Evolutionary conservation across 2,888 invertebrate species (phyloP).

Genomic region (Blera fallax): DNA sequence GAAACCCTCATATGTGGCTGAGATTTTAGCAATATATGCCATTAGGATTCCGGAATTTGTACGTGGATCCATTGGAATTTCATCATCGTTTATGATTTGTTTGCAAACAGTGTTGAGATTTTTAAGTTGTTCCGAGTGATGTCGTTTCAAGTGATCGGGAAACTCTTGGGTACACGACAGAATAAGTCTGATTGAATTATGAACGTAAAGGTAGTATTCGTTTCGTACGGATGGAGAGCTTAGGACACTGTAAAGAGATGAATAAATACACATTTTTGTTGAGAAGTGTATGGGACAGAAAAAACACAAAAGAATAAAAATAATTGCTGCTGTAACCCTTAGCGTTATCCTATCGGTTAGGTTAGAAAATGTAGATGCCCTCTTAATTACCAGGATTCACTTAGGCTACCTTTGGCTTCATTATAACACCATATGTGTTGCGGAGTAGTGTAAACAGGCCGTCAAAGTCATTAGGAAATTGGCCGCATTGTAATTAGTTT

Average conservation of each 20-base stretch:
- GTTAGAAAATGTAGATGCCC: no score
- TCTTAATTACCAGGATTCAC: no score
- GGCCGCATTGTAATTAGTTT: no score
- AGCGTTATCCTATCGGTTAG: no score
- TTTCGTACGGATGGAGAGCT: conserved; percentile 80
- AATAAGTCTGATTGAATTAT: conserved; percentile 81
- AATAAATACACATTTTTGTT: background rate
- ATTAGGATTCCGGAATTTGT: conserved; percentile 85
- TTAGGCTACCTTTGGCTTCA: no score
- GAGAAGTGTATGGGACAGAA: no score
- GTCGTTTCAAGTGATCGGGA: conserved; percentile 76
- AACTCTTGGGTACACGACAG: conserved; percentile 81
- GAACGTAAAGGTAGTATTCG: conserved; percentile 79
- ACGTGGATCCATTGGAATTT: conserved; percentile 86
- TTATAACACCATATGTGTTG: no score
- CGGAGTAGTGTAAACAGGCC: no score
- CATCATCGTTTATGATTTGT: conserved; percentile 81
- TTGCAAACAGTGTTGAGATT: conserved; percentile 74
- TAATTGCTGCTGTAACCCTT: no score
- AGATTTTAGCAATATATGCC: conserved; percentile 82
- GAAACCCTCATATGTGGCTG: conserved; percentile 76
- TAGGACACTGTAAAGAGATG: conserved; percentile 69
- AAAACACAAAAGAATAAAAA: no score
- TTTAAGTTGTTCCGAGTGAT: conserved; percentile 70
- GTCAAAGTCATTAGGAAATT: no score